Base-by-base conservation (phyloP, 2,797 vertebrate genomes). In the Halcyon leucocephala region DNA sequence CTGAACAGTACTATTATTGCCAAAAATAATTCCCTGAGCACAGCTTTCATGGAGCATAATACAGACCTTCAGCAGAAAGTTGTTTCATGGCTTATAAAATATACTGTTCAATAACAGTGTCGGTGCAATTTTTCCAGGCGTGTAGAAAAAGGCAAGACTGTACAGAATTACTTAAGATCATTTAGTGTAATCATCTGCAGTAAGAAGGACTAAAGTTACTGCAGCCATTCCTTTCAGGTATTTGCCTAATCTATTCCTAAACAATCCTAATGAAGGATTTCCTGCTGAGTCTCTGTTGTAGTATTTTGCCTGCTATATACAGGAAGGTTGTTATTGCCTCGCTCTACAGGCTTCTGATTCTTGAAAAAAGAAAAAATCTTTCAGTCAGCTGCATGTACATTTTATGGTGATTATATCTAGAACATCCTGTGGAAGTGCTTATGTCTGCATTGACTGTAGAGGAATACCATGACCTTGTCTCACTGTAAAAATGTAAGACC, bases 211-310 rank as follows among this genome's bases (percentile, higher is more conserved):
- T 86, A 76, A 71, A 83, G 67, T 46, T 78, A 72, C 51, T 81
- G 55, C 51, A 77, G 41, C 41, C 10, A 25, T 67, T 90, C 55
- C 37, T 90, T 90, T 44, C 20, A 92, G 55, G 33, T 73, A 69
- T 69, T 81, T 77, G 44, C 70, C 29, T 95, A 87, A 84, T 60
- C 35, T 82, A 51, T 81, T 82, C 70, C 65, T 84, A 84, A 94
- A 81, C 51, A 72, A 76, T 60, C 29, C 29, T 65, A 87, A 37
- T 69, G 74, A 81, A 78, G 55, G 41, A 46, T 84, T 92, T 93
- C 52, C 70, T 83, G n/a, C 69, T 33, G 54, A 77, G 24, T 35
- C 16, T n/a, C 28, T 72, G 26, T 55, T 84, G 44, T 58, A 62
- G 49, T 41, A 69, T 69, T 76, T 93, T 86, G 33, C 20, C 20